Conservation (phyloP, 2,113 vertebrate species). For the Vombatus ursinus region DNA sequence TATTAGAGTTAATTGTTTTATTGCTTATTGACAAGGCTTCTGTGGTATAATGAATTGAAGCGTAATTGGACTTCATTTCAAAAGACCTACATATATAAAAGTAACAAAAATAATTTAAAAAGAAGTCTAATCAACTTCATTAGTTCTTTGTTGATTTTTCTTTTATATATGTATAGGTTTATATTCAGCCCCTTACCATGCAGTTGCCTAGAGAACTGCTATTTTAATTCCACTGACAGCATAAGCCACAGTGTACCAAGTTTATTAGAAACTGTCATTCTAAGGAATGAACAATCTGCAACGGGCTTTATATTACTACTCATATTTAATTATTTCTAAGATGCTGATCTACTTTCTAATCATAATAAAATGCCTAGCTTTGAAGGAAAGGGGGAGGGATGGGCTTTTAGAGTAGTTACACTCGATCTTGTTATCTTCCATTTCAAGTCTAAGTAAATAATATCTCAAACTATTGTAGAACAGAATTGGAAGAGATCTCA, state of each 20-base stretch:
- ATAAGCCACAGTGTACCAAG: not conserved
- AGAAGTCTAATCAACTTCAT: not conserved
- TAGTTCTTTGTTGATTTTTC: not conserved
- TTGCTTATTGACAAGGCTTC: not conserved
- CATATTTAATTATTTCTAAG: not conserved
- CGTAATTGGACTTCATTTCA: not conserved
- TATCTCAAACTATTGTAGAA: not conserved
- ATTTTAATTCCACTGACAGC: not conserved
- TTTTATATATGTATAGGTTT: not conserved
- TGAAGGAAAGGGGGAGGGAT: not conserved
- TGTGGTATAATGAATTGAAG: not conserved
- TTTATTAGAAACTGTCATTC: not conserved
- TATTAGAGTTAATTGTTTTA: not conserved
- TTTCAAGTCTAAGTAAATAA: not conserved
- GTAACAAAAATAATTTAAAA: not conserved
- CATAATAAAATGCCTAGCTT: not conserved
- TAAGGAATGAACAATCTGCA: not conserved
- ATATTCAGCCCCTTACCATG: not conserved
- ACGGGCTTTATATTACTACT: not conserved
- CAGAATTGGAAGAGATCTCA: not conserved
- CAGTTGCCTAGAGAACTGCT: not conserved
- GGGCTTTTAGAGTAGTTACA: not conserved
- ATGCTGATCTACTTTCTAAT: not conserved
- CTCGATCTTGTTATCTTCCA: not conserved
- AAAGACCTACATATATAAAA: not conserved